phyloP scores from a whole-genome alignment of 2,113 vertebrate genomes.

The Oncorhynchus tshawytscha region DNA sequence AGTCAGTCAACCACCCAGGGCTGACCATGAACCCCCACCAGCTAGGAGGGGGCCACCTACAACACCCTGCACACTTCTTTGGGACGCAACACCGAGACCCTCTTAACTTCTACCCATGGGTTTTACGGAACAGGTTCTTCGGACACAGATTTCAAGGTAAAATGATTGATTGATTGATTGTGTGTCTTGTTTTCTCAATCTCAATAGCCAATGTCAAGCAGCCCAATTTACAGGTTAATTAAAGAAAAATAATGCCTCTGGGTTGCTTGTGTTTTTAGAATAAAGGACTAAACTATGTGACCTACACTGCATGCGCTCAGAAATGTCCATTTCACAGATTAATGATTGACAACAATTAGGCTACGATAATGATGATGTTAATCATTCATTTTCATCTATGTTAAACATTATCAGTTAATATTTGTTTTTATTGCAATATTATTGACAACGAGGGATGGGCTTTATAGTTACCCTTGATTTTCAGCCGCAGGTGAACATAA shows the following conservation, averaged over 20 bases:
- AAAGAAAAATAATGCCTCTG: too few relatives aligned
- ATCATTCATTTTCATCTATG: too few relatives aligned
- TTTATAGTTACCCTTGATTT: neutral
- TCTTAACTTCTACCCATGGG: slow-evolving; percentile 96
- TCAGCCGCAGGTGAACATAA: neutral
- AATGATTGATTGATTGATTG: neutral
- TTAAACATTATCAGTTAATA: too few relatives aligned
- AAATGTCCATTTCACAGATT: too few relatives aligned
- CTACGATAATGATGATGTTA: too few relatives aligned
- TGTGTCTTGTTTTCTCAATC: neutral
- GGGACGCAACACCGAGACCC: slow-evolving; percentile 89
- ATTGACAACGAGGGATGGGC: too few relatives aligned
- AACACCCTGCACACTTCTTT: slow-evolving; percentile 87
- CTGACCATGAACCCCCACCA: slow-evolving; percentile 85
- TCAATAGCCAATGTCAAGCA: neutral
- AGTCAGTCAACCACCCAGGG: slow-evolving; percentile 83
- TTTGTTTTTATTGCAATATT: too few relatives aligned
- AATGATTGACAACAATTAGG: too few relatives aligned
- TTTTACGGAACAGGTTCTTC: slow-evolving; percentile 92
- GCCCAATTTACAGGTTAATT: too few relatives aligned
- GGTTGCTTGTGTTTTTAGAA: too few relatives aligned
- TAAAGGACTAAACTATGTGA: too few relatives aligned
- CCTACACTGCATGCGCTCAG: too few relatives aligned
- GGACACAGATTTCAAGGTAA: slow-evolving; percentile 94
- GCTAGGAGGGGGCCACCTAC: slow-evolving; percentile 80